A percentile compares a stretch with the other conserved stretches of the same genome.
phyloP scores from a whole-genome alignment of 2,797 vertebrate genomes.

The Petrocephalus sullivani region DNA sequence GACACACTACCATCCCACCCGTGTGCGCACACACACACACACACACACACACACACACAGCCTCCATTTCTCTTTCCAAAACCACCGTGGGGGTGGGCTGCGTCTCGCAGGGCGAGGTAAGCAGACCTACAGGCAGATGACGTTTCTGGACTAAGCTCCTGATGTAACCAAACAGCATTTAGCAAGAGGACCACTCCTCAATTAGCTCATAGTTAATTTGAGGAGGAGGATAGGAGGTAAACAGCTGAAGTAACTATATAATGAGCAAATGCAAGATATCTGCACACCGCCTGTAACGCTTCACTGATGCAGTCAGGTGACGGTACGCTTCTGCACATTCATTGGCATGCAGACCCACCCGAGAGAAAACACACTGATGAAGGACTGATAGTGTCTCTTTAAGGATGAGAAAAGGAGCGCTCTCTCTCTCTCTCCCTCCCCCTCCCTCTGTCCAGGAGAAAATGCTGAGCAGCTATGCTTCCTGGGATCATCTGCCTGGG shows the following conservation, averaged over 20 bases:
- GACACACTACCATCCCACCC: not conserved
- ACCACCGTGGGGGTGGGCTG: not conserved
- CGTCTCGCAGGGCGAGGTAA: not conserved
- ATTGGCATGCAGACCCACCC: not conserved
- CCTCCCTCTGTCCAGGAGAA: not conserved
- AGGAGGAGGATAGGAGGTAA: not conserved
- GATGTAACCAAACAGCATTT: not conserved
- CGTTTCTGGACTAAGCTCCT: not conserved
- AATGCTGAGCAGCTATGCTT: not conserved
- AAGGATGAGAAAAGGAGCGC: not conserved
- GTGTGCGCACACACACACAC: not conserved
- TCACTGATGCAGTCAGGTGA: not conserved
- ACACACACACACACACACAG: conserved; percentile 5
- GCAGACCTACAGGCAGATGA: not conserved
- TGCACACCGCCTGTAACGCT: not conserved
- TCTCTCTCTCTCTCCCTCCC: not conserved
- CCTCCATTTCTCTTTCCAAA: not conserved
- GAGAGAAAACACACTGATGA: not conserved
- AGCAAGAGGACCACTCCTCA: not conserved
- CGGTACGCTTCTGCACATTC: not conserved
- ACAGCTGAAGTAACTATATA: not conserved
- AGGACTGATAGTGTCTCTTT: not conserved
- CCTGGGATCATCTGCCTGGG: not conserved
- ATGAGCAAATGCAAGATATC: not conserved
- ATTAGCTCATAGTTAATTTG: not conserved